Percentiles rank a stretch among this genome's conserved stretches.
These are phyloP conservation scores for Ophion costatus DNA, from an alignment of 2,888 invertebrate genomes.

Conservation along the genomic window DNA sequence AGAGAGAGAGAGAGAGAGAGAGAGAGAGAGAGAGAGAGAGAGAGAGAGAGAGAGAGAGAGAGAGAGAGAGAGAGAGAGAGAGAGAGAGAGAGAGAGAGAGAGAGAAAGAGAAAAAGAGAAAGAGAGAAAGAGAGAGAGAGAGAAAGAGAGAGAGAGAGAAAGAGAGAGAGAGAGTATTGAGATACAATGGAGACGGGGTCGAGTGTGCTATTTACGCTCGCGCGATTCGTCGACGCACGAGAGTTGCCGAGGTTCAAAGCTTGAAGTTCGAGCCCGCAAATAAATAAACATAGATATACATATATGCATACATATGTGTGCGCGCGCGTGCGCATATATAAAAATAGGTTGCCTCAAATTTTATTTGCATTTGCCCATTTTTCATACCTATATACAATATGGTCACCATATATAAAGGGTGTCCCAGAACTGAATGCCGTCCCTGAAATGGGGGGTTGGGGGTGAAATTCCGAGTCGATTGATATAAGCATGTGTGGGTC, in stretches of 20 bases:
- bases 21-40: neutral
- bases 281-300: too few relatives aligned
- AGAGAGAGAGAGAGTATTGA: conserved; percentile 22
- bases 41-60: neutral
- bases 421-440: too few relatives aligned
- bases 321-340: too few relatives aligned
- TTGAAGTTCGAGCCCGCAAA: neutral
- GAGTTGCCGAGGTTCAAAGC: conserved; percentile 35
- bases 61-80: conserved; percentile 2
- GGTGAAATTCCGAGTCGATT: too few relatives aligned
- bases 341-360: too few relatives aligned
- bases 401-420: neutral
- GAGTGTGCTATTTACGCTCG: conserved; percentile 70
- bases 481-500: too few relatives aligned
- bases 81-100: neutral
- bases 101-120: too few relatives aligned
- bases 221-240: conserved; percentile 65
- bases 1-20: conserved; percentile 2
- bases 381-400: too few relatives aligned
- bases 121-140: neutral
- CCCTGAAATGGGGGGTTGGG: too few relatives aligned
- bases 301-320: too few relatives aligned
- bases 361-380: too few relatives aligned
- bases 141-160: neutral
- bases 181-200: conserved; percentile 64